These are phyloP conservation scores for Hydrolagus colliei DNA, from an alignment of 2,797 vertebrate genomes.

Conservation along the genomic window DNA sequence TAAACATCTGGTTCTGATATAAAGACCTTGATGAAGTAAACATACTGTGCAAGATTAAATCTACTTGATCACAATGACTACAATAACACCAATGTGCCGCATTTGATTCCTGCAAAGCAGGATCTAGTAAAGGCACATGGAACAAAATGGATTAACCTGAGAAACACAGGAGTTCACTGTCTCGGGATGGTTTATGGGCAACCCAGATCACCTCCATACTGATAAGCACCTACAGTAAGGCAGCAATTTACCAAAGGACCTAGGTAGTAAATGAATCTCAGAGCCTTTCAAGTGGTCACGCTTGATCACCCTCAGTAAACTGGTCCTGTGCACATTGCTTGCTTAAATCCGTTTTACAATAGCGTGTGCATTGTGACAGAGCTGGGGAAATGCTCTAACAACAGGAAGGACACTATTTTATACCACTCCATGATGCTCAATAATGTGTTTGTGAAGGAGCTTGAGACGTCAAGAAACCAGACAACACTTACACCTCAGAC, in stretches of 20 bases:
- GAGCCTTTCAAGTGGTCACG: conserved; percentile 44
- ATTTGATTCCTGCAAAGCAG: not conserved
- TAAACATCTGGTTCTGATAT: not conserved
- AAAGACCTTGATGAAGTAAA: not conserved
- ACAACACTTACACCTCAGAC: conserved; percentile 28
- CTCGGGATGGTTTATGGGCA: not conserved
- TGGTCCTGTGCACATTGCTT: not conserved
- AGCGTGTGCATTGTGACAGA: not conserved
- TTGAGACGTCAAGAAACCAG: conserved; percentile 37
- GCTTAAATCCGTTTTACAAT: conserved; percentile 4
- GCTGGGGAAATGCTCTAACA: conserved; percentile 34
- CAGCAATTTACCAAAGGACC: conserved; percentile 53
- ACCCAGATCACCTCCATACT: conserved; percentile 49
- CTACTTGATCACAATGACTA: not conserved
- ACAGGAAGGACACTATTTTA: conserved; percentile 41
- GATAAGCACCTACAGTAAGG: conserved; percentile 59
- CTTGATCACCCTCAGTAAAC: conserved; percentile 42
- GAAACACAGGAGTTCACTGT: not conserved
- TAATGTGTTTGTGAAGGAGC: conserved; percentile 36
- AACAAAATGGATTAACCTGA: conserved; percentile 14
- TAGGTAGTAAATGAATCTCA: conserved; percentile 42
- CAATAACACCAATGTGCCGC: not conserved
- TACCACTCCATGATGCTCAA: conserved; percentile 36
- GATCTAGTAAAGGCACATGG: not conserved
- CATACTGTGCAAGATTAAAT: not conserved